Base-by-base conservation (phyloP, 2,797 vertebrate species). In the Microctenopoma stevenorrisi region DNA sequence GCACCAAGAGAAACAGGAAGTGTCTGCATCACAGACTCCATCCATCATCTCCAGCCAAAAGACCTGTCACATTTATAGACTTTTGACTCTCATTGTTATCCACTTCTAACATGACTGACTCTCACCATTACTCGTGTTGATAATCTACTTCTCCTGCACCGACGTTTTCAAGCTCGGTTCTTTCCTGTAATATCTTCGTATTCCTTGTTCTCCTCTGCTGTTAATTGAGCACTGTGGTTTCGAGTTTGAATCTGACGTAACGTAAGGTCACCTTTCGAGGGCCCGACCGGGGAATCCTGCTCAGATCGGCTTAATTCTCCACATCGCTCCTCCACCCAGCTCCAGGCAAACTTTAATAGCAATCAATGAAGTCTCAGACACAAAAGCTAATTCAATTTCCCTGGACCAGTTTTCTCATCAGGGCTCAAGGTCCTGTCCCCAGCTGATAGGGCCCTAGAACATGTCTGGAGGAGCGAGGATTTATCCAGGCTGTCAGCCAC, bases 311-410 rank as follows among this genome's bases (percentile, higher is more conserved):
- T 88, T 88, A 87, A 59, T 67, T 81, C 81, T 62, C 70, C 75
- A 65, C 60, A 33, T 82, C 68, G 69, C 73, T 76, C 76, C 68
- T 76, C 70, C 84, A 82, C 67, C 81, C 74, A 74, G 79, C 88
- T 90, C 82, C 83, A 64, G 88, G 86, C 82, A 65, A 86, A 74
- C 84, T 89, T 84, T 87, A 88, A 90, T 83, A 89, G 90, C 89
- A 91, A 93, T 93, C 92, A 92, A 88, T 91, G 91, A 90, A 90
- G 88, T 86, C 71, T 81, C 80, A 75, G 86, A 84, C 87, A 92
- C 89, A 92, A 92, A 83, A 52, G 85, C 78, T 91, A 93, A 94
- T 93, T 93, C 88, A 92, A 92, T 93, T 92, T 93, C 83, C 83
- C 85, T 88, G 88, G 82, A 88, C 83, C 86, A 71, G 82, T 85